These are phyloP conservation scores for Drosophila diplacantha DNA, from an alignment of 2,888 invertebrate species.

Conservation along the genomic window DNA sequence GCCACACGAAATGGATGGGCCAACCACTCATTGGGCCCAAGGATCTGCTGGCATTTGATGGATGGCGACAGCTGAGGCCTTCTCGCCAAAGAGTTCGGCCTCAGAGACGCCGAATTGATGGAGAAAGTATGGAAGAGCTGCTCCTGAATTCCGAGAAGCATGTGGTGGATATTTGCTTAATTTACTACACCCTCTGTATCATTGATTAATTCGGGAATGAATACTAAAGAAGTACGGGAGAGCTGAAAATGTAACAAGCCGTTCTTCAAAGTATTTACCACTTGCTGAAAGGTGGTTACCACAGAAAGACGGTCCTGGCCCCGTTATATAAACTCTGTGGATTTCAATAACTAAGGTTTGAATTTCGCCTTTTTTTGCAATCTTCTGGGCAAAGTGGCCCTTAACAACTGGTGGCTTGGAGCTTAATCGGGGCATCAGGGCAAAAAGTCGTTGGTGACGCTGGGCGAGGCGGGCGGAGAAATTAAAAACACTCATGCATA, in stretches of 20 bases:
- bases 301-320: neutral
- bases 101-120: neutral
- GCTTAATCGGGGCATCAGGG: conserved; percentile 29
- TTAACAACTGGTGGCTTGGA: conserved; percentile 21
- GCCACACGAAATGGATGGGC: conserved; percentile 26
- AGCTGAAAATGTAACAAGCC: neutral
- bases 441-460: conserved; percentile 5
- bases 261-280: neutral
- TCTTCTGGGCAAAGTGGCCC: conserved; percentile 16
- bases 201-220: neutral
- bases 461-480: conserved; percentile 25
- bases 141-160: neutral
- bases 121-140: neutral
- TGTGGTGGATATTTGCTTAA: conserved; percentile 6
- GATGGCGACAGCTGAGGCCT: conserved; percentile 41
- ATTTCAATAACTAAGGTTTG: conserved; percentile 14
- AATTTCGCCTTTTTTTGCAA: neutral
- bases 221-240: neutral
- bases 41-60: conserved; percentile 34
- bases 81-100: conserved; percentile 15
- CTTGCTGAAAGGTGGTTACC: neutral
- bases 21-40: conserved; percentile 9
- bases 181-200: neutral
- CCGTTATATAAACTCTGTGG: neutral
- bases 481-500: conserved; percentile 57